phyloP scores from a whole-genome alignment of 2,113 vertebrate species.

The Caracal caracal region DNA sequence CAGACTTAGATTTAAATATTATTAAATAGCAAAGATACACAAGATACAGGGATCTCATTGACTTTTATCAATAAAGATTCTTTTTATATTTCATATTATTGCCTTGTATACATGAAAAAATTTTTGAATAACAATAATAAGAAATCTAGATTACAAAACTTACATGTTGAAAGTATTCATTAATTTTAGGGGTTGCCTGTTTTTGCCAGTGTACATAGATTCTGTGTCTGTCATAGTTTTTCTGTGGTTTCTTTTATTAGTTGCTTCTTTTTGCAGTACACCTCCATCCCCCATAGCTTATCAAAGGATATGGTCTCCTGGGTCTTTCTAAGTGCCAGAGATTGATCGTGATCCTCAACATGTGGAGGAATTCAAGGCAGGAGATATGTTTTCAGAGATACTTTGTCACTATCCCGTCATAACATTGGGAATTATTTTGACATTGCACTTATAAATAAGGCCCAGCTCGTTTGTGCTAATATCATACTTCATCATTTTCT shows the following conservation, averaged over 20 bases:
- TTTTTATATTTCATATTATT: not conserved
- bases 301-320: slow-evolving; percentile 18
- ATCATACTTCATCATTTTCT: slow-evolving; percentile 79
- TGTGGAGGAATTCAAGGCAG: slow-evolving; percentile 69
- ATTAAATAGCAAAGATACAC: not conserved
- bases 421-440: slow-evolving; percentile 81
- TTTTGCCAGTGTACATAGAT: not conserved
- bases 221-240: not conserved
- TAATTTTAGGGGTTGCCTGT: not conserved
- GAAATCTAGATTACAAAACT: slow-evolving; percentile 25
- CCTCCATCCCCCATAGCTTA: not conserved
- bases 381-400: slow-evolving; percentile 75
- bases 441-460: slow-evolving; percentile 79
- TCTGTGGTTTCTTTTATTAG: not conserved
- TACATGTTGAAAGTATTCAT: not conserved
- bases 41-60: not conserved
- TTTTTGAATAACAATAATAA: not conserved
- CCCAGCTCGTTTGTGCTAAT: slow-evolving; percentile 72
- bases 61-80: slow-evolving; percentile 15
- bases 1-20: slow-evolving; percentile 1
- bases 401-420: slow-evolving; percentile 75
- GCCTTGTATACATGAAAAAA: not conserved
- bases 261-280: not conserved
- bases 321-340: slow-evolving; percentile 51
- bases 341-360: slow-evolving; percentile 55